Percentiles rank a stretch among this genome's conserved stretches.
Evolutionary conservation across 2,888 invertebrate species (phyloP).

Genomic region (Gastrophysa polygoni): DNA sequence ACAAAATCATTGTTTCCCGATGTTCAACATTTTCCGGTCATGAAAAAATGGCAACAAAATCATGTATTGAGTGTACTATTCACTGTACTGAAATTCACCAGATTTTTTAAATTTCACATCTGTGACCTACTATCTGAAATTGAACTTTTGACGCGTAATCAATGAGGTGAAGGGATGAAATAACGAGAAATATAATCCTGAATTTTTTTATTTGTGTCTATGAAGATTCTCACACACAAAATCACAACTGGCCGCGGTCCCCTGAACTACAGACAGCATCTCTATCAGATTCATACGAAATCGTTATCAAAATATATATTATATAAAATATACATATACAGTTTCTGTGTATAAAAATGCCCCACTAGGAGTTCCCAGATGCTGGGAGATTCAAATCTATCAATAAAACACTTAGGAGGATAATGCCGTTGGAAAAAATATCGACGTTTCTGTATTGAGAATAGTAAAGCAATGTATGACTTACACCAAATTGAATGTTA

Average conservation of each 20-base stretch:
- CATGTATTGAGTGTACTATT: too few species aligned
- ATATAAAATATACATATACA: conserved; percentile 45
- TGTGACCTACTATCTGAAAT: too few species aligned
- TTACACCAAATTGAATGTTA: too few species aligned
- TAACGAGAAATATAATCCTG: conserved; percentile 1
- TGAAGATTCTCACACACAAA: conserved; percentile 31
- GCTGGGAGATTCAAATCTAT: conserved; percentile 14
- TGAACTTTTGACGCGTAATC: too few species aligned
- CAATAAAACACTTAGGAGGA: neutral
- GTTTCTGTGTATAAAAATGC: conserved; percentile 49
- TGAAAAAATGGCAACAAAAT: too few species aligned
- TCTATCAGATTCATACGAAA: conserved; percentile 41
- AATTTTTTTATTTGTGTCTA: conserved; percentile 32
- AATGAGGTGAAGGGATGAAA: neutral
- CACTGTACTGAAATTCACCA: too few species aligned
- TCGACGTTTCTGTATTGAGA: too few species aligned
- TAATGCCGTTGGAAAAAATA: neutral
- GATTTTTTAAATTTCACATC: too few species aligned
- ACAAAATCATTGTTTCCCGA: too few species aligned
- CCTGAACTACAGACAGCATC: conserved; percentile 48
- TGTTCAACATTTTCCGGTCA: too few species aligned
- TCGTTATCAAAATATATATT: conserved; percentile 49
- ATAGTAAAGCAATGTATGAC: too few species aligned
- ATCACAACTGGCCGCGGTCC: conserved; percentile 56
- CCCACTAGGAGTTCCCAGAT: conserved; percentile 40